phyloP scores from a whole-genome alignment of 2,113 vertebrate species.

The Phylloscopus whistleri region DNA sequence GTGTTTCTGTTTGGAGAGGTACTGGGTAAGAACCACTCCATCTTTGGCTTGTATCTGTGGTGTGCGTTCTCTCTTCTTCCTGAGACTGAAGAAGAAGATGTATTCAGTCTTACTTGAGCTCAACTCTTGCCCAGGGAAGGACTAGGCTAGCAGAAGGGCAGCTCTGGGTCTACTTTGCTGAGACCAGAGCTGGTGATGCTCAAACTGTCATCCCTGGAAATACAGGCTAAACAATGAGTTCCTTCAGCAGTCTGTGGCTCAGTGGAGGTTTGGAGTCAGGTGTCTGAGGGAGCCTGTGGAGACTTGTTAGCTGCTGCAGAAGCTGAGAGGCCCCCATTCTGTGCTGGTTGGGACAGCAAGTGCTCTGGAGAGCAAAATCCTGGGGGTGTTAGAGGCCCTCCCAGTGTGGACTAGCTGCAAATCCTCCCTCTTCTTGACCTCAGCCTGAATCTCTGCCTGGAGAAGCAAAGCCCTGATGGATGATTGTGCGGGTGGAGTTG shows the following conservation, averaged over 20 bases:
- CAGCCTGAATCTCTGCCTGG: slow-evolving; percentile 27
- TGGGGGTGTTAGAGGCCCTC: slow-evolving; percentile 9
- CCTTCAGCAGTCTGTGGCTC: not conserved
- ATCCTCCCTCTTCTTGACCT: slow-evolving; percentile 20
- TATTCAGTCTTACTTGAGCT: not conserved
- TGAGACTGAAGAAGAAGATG: not conserved
- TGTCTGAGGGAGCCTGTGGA: not conserved
- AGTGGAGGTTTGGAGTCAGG: not conserved
- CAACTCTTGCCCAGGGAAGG: not conserved
- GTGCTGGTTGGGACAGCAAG: not conserved
- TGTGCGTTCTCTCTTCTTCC: not conserved
- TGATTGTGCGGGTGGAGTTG: slow-evolving; percentile 30
- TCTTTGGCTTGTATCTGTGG: not conserved
- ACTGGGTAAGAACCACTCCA: not conserved
- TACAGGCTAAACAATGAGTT: not conserved
- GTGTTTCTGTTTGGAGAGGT: not conserved
- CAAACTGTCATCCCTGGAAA: not conserved
- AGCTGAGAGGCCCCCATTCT: not conserved
- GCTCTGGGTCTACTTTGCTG: not conserved
- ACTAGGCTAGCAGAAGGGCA: not conserved
- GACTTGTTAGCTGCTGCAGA: not conserved
- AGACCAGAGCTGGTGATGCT: not conserved
- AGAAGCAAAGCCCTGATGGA: not conserved
- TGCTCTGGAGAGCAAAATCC: not conserved
- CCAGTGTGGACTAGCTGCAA: not conserved